These are phyloP conservation scores for Philereme vetulata DNA, from an alignment of 2,888 invertebrate species.

Conservation along the genomic window DNA sequence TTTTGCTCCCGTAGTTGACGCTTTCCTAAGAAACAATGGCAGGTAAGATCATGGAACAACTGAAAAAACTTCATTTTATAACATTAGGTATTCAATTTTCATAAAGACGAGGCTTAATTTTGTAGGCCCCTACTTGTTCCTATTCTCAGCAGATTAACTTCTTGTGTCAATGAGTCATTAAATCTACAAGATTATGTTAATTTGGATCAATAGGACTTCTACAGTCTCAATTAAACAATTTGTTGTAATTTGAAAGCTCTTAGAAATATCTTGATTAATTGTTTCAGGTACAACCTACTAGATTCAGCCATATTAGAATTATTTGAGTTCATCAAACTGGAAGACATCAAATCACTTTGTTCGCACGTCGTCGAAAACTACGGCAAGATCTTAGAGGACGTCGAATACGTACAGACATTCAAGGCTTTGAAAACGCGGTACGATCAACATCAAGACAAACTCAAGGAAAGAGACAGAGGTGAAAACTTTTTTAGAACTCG, in stretches of 20 bases:
- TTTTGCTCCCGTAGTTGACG: conserved; percentile 97
- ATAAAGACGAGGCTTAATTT: no score
- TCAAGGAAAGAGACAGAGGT: conserved; percentile 93
- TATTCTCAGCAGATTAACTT: no score
- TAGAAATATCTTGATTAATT: background rate
- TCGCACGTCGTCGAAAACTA: conserved; percentile 98
- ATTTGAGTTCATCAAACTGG: conserved; percentile 98
- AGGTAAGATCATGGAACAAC: conserved; percentile 72
- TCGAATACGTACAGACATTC: conserved; percentile 99
- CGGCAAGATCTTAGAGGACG: conserved; percentile 95
- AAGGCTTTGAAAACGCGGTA: conserved; percentile 94
- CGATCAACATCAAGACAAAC: conserved; percentile 95
- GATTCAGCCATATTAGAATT: conserved; percentile 99
- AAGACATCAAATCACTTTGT: conserved; percentile 95
- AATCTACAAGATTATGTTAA: no score
- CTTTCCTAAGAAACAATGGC: conserved; percentile 97
- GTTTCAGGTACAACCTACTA: conserved; percentile 94
- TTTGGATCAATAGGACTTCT: no score
- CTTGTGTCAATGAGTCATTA: no score
- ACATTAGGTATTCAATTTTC: no score
- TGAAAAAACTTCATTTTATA: no score
- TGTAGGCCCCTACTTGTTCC: no score
- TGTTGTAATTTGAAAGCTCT: background rate
- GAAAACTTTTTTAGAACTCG: conserved; percentile 24
- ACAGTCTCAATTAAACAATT: background rate